Evolutionary conservation across 2,888 invertebrate species (phyloP).

Genomic region (Caenorhabditis angaria): DNA sequence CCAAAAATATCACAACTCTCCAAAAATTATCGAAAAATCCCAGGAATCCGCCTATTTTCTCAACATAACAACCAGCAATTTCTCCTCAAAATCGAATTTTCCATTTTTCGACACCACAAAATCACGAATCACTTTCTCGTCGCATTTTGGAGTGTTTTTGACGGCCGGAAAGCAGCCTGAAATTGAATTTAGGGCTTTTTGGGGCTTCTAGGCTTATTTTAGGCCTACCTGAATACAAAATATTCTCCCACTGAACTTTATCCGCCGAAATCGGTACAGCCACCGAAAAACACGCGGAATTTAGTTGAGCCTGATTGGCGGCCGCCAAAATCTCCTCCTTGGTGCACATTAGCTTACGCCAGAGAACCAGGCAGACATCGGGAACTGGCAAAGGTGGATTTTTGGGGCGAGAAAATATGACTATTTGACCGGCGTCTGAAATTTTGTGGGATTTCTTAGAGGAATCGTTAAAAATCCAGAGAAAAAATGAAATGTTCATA

Average conservation of each 20-base stretch:
- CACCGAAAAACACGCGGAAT: slow-evolving; percentile 55
- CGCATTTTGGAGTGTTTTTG: slow-evolving; percentile 50
- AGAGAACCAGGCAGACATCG: slow-evolving; percentile 54
- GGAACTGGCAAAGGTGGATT: slow-evolving; percentile 59
- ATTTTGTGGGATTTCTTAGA: neutral
- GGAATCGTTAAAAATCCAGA: neutral
- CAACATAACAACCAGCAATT: slow-evolving; percentile 55
- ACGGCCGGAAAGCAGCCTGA: slow-evolving; percentile 57
- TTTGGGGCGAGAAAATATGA: slow-evolving; percentile 57
- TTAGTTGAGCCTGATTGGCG: slow-evolving; percentile 51
- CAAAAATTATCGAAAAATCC: too few relatives aligned
- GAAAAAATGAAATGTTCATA: too few relatives aligned
- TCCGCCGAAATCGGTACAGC: slow-evolving; percentile 59
- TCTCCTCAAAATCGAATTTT: slow-evolving; percentile 60
- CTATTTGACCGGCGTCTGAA: slow-evolving; percentile 50
- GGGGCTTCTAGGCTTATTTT: neutral
- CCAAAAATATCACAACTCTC: neutral
- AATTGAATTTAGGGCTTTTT: slow-evolving; percentile 5
- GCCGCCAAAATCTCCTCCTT: slow-evolving; percentile 56
- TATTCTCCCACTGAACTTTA: slow-evolving; percentile 55
- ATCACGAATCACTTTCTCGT: slow-evolving; percentile 51
- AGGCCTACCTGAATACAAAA: slow-evolving; percentile 49
- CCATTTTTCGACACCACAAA: slow-evolving; percentile 46
- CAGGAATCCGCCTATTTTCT: too few relatives aligned
- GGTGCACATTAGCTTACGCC: slow-evolving; percentile 52